Percentiles rank a stretch among this genome's conserved stretches.
These are phyloP conservation scores for Rallus limicola DNA, from an alignment of 2,113 vertebrate genomes.

Conservation along the genomic window DNA sequence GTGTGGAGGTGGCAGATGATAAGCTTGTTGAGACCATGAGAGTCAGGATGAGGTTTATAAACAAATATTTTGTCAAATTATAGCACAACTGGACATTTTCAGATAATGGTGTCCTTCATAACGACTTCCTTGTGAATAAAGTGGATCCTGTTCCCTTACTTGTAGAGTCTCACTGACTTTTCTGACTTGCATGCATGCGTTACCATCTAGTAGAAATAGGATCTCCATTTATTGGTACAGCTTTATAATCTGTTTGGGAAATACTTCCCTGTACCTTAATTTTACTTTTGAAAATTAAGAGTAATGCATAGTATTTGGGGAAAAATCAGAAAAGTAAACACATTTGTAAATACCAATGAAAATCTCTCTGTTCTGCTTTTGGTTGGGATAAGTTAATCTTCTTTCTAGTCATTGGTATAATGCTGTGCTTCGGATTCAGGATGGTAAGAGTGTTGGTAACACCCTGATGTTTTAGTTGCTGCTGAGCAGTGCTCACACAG, in stretches of 20 bases:
- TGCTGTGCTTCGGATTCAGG: too few relatives aligned
- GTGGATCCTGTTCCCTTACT: not conserved
- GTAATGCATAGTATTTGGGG: not conserved
- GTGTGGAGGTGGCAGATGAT: rapidly evolving
- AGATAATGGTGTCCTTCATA: not conserved
- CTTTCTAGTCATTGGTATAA: too few relatives aligned
- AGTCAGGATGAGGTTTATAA: not conserved
- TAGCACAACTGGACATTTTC: not conserved
- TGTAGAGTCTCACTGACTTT: not conserved
- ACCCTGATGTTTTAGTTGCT: too few relatives aligned
- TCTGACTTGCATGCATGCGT: not conserved
- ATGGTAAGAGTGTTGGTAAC: too few relatives aligned
- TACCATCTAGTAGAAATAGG: not conserved
- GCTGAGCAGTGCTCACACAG: too few relatives aligned
- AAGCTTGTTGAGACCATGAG: not conserved
- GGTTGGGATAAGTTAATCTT: too few relatives aligned
- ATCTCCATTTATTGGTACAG: not conserved
- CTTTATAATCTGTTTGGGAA: not conserved
- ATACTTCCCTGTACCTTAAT: not conserved
- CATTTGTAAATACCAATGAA: not conserved
- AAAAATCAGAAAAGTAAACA: not conserved
- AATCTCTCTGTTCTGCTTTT: too few relatives aligned
- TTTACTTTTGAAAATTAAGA: not conserved
- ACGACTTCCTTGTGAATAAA: not conserved
- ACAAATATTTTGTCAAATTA: not conserved